phyloP scores from a whole-genome alignment of 2,797 vertebrate species.

The Macropodus opercularis region DNA sequence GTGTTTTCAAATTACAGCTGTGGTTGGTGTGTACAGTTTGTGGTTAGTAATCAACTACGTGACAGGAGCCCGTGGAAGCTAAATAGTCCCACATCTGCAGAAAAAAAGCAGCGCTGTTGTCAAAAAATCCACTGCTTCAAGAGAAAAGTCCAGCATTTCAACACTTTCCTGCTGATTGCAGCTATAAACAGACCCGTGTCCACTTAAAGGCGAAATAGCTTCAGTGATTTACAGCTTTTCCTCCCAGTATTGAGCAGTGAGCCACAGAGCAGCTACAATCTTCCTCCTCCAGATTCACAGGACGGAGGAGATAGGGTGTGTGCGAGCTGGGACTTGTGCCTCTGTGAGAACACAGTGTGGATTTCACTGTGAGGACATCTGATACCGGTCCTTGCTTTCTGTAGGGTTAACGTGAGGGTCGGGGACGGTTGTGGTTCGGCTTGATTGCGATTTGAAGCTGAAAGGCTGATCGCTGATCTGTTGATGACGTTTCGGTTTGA shows the following conservation, averaged over 20 bases:
- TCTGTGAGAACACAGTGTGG: neutral
- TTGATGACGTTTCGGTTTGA: too few species aligned
- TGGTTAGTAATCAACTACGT: neutral
- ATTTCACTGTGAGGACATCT: neutral
- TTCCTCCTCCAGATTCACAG: neutral
- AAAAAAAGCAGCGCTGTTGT: slow-evolving; percentile 8
- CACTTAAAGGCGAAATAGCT: slow-evolving; percentile 31
- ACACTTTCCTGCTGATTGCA: slow-evolving; percentile 33
- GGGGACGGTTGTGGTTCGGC: too few species aligned
- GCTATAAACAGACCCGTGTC: slow-evolving; percentile 33
- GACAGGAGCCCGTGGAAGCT: neutral
- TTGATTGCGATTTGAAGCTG: too few species aligned
- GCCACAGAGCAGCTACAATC: slow-evolving; percentile 13
- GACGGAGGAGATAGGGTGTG: neutral
- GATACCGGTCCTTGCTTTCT: neutral
- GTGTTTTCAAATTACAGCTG: too few species aligned
- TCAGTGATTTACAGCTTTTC: slow-evolving; percentile 50
- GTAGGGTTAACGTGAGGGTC: too few species aligned
- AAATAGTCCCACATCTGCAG: slow-evolving; percentile 15
- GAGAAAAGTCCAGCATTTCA: slow-evolving; percentile 9
- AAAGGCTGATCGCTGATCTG: too few species aligned
- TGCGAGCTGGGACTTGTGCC: neutral
- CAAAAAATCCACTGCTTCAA: slow-evolving; percentile 15
- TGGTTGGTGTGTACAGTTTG: too few species aligned
- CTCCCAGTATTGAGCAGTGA: slow-evolving; percentile 25